Conservation (phyloP, 2,888 invertebrate genomes). For the Eupeodes luniger region DNA sequence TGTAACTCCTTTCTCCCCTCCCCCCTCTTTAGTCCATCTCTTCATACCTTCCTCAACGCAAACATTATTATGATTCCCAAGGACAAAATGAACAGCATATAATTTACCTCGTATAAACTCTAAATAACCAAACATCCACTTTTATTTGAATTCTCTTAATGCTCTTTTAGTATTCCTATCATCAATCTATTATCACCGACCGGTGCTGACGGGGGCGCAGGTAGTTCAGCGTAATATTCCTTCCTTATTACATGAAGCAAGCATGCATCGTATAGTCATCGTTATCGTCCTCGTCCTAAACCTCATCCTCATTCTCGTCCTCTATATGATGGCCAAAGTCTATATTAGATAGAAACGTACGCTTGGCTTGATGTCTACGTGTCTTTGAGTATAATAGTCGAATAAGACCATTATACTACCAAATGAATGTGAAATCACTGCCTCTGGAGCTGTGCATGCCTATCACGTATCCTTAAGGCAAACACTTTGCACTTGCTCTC, state of each 20-base stretch:
- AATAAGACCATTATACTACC: conserved; percentile 45
- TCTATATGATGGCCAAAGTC: no score
- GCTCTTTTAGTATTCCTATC: conserved; percentile 24
- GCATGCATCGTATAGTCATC: conserved; percentile 2
- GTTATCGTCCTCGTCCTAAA: neutral
- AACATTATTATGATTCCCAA: neutral
- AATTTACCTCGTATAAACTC: conserved; percentile 3
- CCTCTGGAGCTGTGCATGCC: conserved; percentile 30
- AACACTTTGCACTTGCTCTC: conserved; percentile 39
- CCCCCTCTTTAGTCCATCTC: no score
- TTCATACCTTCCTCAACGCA: neutral
- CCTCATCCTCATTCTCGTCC: no score
- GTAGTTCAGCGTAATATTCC: conserved; percentile 12
- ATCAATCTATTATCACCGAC: conserved; percentile 36
- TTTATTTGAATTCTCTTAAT: conserved; percentile 39
- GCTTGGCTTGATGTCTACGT: conserved; percentile 22
- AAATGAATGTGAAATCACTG: conserved; percentile 46
- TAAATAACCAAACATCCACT: neutral
- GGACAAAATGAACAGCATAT: neutral
- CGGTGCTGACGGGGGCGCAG: no score
- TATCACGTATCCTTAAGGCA: conserved; percentile 42
- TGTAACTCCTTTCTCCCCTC: neutral
- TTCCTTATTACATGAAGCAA: conserved; percentile 21
- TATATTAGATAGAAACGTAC: no score
- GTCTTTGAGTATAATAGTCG: conserved; percentile 39